Percentiles rank a stretch among this genome's conserved stretches.
Conservation (phyloP, 2,113 vertebrate genomes). For the Sisor rabdophorus region DNA sequence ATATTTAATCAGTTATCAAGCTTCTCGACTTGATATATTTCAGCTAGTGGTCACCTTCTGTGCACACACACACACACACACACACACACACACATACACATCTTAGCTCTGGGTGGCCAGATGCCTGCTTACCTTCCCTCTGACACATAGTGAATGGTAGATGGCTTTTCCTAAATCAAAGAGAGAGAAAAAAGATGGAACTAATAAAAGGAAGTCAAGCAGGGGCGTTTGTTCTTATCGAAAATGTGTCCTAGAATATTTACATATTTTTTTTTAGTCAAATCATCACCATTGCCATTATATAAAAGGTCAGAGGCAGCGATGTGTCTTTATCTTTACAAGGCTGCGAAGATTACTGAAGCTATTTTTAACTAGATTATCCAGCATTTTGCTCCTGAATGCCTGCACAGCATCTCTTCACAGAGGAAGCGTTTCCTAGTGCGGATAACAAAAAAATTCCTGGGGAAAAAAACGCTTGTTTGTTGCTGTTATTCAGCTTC, state of each 20-base stretch:
- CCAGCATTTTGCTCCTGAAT: neutral
- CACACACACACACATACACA: slow-evolving; percentile 22
- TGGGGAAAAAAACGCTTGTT: neutral
- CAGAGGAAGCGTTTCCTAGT: neutral
- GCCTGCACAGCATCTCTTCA: too few species aligned
- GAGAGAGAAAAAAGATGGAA: slow-evolving; percentile 11
- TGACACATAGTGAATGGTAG: slow-evolving; percentile 38
- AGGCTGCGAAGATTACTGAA: neutral
- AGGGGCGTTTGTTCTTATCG: neutral
- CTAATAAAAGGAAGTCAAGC: slow-evolving; percentile 12
- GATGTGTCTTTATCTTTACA: neutral
- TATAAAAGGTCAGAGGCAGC: too few species aligned
- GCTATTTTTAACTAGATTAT: neutral
- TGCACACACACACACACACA: slow-evolving; percentile 25
- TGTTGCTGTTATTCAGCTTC: neutral
- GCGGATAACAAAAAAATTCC: neutral
- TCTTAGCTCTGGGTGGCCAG: slow-evolving; percentile 33
- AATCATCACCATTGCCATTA: too few species aligned
- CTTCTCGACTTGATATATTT: slow-evolving; percentile 8
- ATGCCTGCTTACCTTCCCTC: slow-evolving; percentile 35
- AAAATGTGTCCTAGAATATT: neutral
- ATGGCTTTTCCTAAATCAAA: slow-evolving; percentile 38
- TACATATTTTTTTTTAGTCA: too few species aligned
- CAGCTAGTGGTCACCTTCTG: slow-evolving; percentile 27
- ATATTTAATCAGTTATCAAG: neutral